phyloP scores from a whole-genome alignment of 2,113 vertebrate species.

The Alexandromys fortis region DNA sequence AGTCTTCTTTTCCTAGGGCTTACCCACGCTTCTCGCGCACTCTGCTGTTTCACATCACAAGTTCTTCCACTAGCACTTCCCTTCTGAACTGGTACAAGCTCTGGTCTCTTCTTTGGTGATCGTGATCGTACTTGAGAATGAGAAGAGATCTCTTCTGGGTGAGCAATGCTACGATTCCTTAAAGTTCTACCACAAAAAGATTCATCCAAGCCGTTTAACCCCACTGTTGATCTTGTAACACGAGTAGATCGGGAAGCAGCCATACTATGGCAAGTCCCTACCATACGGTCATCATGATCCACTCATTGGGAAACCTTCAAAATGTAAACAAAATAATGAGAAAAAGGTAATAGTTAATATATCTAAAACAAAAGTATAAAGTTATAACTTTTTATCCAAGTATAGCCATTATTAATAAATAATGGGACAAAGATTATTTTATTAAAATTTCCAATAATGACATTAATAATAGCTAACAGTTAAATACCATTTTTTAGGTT shows the following conservation, averaged over 20 bases:
- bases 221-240: slow-evolving; percentile 99
- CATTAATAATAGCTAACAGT: slow-evolving; percentile 48
- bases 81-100: slow-evolving; percentile 88
- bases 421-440: slow-evolving; percentile 39
- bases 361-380: slow-evolving; percentile 67
- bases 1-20: slow-evolving; percentile 93
- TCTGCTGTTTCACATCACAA: slow-evolving; percentile 87
- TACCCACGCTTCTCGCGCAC: slow-evolving; percentile 89
- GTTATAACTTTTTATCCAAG: slow-evolving; percentile 73
- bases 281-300: slow-evolving; percentile 96
- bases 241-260: slow-evolving; percentile 99
- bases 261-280: slow-evolving; percentile 99
- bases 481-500: background rate
- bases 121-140: slow-evolving; percentile 93
- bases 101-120: slow-evolving; percentile 97
- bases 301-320: slow-evolving; percentile 95
- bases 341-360: slow-evolving; percentile 80
- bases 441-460: slow-evolving; percentile 63
- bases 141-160: slow-evolving; percentile 94
- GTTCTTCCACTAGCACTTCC: slow-evolving; percentile 87
- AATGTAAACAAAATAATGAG: slow-evolving; percentile 84
- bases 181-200: slow-evolving; percentile 99
- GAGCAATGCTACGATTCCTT: slow-evolving; percentile 99
- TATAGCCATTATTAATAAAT: slow-evolving; percentile 68
- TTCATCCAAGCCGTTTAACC: slow-evolving; percentile 99